A percentile compares a stretch with the other conserved stretches of the same genome.
These are phyloP conservation scores for Trididemnum clinides DNA, from an alignment of 23 tunicate species.

Conservation along the genomic window DNA sequence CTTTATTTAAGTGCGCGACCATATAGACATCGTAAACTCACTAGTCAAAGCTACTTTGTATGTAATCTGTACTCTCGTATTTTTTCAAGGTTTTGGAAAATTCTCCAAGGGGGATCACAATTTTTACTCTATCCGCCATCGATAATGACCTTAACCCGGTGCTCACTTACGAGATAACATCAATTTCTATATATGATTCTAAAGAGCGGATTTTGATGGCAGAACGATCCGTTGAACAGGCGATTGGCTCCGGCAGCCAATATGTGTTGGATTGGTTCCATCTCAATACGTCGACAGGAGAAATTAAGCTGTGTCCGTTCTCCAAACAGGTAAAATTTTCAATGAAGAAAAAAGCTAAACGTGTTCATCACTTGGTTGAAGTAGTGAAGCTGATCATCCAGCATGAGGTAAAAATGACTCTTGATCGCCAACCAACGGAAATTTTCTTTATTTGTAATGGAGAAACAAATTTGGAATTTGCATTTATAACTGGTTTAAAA, in stretches of 20 bases:
- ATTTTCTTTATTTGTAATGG: no score
- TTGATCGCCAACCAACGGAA: no score
- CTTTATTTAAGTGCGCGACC: no score
- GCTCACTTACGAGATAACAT: conserved; percentile 35
- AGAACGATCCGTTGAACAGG: conserved; percentile 18
- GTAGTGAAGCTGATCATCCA: no score
- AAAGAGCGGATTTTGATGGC: conserved; percentile 51
- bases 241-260: conserved; percentile 23
- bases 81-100: conserved; percentile 62
- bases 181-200: conserved; percentile 48
- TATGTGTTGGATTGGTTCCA: conserved; percentile 65
- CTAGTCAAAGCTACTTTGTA: no score
- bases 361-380: background rate
- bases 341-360: background rate
- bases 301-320: conserved; percentile 19
- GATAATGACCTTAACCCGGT: conserved; percentile 65
- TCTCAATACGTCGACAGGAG: conserved; percentile 59
- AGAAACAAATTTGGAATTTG: no score
- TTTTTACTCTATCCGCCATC: conserved; percentile 52
- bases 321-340: no score
- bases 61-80: no score
- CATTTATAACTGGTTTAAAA: no score
- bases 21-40: no score
- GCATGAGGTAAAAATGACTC: no score
- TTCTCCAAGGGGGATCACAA: conserved; percentile 26